phyloP scores from a whole-genome alignment of 2,797 vertebrate genomes.

The Cyclopterus lumpus region DNA sequence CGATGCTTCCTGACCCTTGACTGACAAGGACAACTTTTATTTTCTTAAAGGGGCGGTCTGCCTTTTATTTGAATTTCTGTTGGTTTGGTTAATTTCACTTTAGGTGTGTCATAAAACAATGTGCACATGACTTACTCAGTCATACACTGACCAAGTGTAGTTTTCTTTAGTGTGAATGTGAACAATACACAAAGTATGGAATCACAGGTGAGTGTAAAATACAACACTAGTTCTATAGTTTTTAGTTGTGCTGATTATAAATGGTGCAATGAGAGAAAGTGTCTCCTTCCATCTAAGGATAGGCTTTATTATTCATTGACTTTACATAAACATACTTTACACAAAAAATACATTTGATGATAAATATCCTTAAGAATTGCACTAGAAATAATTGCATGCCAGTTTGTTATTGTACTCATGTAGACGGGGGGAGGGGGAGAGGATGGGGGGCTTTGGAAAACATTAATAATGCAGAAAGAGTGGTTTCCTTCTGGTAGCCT shows the following conservation, averaged over 20 bases:
- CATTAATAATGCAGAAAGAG: neutral
- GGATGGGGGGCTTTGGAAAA: too few relatives aligned
- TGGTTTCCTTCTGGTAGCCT: neutral
- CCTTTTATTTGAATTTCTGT: neutral
- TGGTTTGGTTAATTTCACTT: neutral
- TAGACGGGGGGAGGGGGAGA: neutral
- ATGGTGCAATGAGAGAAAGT: neutral
- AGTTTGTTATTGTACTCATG: neutral
- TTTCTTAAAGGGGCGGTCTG: neutral
- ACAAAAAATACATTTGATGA: neutral
- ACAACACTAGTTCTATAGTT: too few relatives aligned
- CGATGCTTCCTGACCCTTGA: constrained; percentile 15
- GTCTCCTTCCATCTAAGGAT: neutral
- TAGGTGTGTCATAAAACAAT: neutral
- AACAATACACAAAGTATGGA: neutral
- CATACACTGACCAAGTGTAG: neutral
- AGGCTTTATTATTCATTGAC: neutral
- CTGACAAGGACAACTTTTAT: constrained; percentile 12
- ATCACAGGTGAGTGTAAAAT: neutral
- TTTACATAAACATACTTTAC: neutral
- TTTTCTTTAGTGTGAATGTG: neutral
- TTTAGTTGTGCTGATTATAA: neutral
- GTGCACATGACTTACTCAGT: neutral
- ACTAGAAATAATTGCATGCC: neutral
- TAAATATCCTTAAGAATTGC: neutral